Conservation (phyloP, 2,113 vertebrate species). For the Bubo scandiacus region DNA sequence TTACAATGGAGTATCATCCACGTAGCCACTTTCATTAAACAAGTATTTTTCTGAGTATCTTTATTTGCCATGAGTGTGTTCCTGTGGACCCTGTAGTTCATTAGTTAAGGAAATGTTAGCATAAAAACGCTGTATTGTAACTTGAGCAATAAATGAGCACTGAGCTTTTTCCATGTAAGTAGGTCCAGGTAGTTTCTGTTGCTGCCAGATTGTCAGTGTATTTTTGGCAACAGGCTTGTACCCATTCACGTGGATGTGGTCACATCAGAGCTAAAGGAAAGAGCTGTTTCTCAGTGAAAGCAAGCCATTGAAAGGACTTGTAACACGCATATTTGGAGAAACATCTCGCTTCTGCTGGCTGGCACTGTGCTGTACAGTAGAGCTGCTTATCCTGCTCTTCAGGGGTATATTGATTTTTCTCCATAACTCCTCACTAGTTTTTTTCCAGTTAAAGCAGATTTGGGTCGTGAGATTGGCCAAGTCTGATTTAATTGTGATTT, state of each 20-base stretch:
- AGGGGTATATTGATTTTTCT: not conserved
- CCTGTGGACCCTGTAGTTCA: not conserved
- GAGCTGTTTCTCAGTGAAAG: not conserved
- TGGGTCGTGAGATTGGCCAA: not conserved
- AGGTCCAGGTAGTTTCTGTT: not conserved
- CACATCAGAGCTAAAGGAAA: not conserved
- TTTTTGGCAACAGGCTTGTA: not conserved
- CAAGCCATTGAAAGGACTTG: not conserved
- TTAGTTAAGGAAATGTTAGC: not conserved
- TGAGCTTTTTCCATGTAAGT: not conserved
- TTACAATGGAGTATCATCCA: not conserved
- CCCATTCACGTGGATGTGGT: not conserved
- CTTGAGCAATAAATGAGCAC: not conserved
- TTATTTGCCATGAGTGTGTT: not conserved
- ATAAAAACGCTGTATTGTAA: not conserved
- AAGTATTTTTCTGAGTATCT: not conserved
- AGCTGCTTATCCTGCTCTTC: not conserved
- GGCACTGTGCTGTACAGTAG: not conserved
- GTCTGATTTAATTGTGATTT: not conserved
- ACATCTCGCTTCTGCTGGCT: not conserved
- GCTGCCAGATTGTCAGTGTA: not conserved
- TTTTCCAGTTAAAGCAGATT: not conserved
- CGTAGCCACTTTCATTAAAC: not conserved
- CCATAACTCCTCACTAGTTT: not conserved
- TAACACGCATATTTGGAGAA: not conserved